These are phyloP conservation scores for Empis stercorea DNA, from an alignment of 2,888 invertebrate species.

Conservation along the genomic window DNA sequence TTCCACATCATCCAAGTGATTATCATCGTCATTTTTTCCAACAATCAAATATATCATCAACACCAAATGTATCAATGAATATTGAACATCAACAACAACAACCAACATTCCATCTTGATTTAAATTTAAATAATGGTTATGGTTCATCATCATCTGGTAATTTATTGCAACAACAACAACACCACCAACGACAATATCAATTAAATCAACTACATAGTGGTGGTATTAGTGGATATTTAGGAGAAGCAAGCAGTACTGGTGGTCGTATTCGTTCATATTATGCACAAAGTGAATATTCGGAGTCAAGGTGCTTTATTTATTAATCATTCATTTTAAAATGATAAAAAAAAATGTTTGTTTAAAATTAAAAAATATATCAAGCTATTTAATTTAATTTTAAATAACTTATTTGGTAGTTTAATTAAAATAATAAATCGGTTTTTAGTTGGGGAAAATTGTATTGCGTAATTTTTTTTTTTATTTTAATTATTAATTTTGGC, in stretches of 20 bases:
- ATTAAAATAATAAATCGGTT: too few species aligned
- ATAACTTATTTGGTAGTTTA: too few species aligned
- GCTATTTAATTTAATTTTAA: too few species aligned
- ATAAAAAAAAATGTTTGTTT: too few species aligned
- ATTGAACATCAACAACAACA: constrained; percentile 18
- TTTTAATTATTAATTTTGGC: too few species aligned
- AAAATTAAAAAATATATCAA: too few species aligned
- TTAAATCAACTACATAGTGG: constrained; percentile 13
- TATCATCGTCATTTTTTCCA: constrained; percentile 29
- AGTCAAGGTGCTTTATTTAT: constrained; percentile 24
- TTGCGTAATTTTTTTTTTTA: too few species aligned
- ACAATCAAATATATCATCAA: constrained; percentile 5
- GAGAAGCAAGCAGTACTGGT: background rate
- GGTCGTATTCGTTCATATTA: constrained; percentile 19
- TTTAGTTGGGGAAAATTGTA: too few species aligned
- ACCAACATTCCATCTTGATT: background rate
- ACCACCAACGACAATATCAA: too few species aligned
- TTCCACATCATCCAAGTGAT: constrained; percentile 32
- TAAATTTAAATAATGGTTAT: constrained; percentile 10
- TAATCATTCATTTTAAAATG: background rate
- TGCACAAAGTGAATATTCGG: constrained; percentile 27
- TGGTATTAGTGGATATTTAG: constrained; percentile 6
- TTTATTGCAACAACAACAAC: constrained; percentile 17
- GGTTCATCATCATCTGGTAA: constrained; percentile 20
- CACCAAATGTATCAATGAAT: constrained; percentile 9